Percentiles rank a stretch among this genome's conserved stretches.
Evolutionary conservation across 92 coral and sea anemone genomes (phyloP).

Genomic region (Umimayanthus chanpuru): DNA sequence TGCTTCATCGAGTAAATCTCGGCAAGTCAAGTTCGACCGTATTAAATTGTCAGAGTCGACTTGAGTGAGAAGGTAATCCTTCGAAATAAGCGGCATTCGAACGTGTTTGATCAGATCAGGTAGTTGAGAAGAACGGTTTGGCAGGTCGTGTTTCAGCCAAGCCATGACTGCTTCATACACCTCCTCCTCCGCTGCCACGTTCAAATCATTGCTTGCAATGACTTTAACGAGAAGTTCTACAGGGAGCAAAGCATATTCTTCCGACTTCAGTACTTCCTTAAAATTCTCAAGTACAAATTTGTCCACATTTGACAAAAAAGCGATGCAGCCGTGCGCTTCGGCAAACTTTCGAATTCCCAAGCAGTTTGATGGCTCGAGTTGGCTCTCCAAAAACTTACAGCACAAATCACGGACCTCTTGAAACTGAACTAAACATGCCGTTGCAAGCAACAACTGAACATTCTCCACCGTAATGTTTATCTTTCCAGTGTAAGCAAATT

Average conservation of each 20-base stretch:
- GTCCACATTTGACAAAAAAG: conserved; percentile 84
- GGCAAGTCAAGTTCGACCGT: conserved; percentile 86
- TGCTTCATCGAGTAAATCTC: conserved; percentile 95
- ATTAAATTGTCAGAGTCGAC: conserved; percentile 86
- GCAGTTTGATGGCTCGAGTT: conserved; percentile 95
- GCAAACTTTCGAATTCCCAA: conserved; percentile 95
- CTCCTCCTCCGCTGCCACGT: conserved; percentile 79
- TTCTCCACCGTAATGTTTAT: conserved; percentile 89
- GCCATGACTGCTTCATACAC: conserved; percentile 95
- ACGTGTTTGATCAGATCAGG: conserved; percentile 81
- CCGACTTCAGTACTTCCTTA: conserved; percentile 88
- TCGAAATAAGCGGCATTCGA: conserved; percentile 92
- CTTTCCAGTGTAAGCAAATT: conserved; percentile 92
- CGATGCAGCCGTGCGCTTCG: conserved; percentile 92
- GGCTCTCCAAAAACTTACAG: conserved; percentile 93
- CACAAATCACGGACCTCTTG: conserved; percentile 94
- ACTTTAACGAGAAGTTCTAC: conserved; percentile 89
- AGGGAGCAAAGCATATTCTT: conserved; percentile 93
- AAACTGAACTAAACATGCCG: conserved; percentile 90
- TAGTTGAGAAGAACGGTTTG: conserved; percentile 75
- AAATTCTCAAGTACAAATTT: conserved; percentile 90
- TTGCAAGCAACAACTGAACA: conserved; percentile 85
- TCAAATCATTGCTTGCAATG: conserved; percentile 92
- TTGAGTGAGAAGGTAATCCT: conserved; percentile 82
- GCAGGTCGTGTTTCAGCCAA: conserved; percentile 91